phyloP scores from a whole-genome alignment of 1,140 invertebrate genomes.

The Colletes gigas region DNA sequence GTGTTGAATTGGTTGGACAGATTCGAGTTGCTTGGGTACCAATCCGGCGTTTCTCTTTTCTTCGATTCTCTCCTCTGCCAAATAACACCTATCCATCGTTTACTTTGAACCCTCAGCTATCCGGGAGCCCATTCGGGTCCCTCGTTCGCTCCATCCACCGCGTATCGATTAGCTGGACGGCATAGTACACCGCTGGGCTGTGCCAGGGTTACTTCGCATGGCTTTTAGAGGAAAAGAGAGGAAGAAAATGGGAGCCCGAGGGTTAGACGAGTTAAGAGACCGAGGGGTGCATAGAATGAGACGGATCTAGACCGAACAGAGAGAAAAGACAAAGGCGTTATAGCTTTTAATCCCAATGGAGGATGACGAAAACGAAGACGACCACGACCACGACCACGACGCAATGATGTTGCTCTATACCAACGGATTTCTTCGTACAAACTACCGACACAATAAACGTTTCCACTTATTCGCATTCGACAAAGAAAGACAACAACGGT shows the following conservation, averaged over 20 bases:
- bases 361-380: background rate
- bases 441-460: conserved; percentile 8
- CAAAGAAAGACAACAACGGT: background rate
- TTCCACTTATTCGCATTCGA: background rate
- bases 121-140: conserved; percentile 26
- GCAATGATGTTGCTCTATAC: background rate
- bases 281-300: conserved; percentile 7
- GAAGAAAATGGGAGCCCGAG: conserved; percentile 38
- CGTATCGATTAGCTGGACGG: conserved; percentile 61
- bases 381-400: background rate
- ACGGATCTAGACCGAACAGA: background rate
- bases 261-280: conserved; percentile 26
- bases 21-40: conserved; percentile 1
- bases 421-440: conserved; percentile 14
- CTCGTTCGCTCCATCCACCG: conserved; percentile 51
- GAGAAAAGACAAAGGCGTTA: conserved; percentile 30
- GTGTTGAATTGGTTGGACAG: background rate
- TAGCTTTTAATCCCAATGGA: conserved; percentile 42
- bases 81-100: conserved; percentile 62
- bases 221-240: conserved; percentile 43
- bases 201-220: conserved; percentile 44
- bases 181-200: conserved; percentile 35
- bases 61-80: conserved; percentile 27
- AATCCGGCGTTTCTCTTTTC: conserved; percentile 17
- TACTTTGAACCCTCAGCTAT: conserved; percentile 39